Evolutionary conservation across 2,888 invertebrate genomes (phyloP).

Genomic region (Agrilus cyanescens): DNA sequence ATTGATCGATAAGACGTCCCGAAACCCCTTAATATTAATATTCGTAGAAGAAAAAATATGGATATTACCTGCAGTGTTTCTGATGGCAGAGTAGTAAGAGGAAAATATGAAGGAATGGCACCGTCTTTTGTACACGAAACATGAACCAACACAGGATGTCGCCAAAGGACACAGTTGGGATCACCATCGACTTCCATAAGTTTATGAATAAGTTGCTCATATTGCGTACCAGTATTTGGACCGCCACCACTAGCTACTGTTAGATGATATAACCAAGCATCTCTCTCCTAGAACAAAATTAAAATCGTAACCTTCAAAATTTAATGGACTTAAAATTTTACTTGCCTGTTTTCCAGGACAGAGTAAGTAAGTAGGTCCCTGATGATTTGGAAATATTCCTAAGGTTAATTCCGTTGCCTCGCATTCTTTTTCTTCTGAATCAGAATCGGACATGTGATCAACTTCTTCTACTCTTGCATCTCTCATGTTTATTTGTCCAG

Average conservation of each 20-base stretch:
- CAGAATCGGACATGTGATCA: conserved; percentile 83
- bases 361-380: conserved; percentile 88
- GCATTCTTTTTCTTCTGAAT: conserved; percentile 75
- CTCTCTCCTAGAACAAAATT: conserved; percentile 55
- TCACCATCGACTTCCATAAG: conserved; percentile 95
- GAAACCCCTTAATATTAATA: too few species aligned
- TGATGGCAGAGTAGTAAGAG: conserved; percentile 81
- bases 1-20: too few species aligned
- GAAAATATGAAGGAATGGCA: conserved; percentile 56
- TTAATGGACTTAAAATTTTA: neutral
- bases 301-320: too few species aligned
- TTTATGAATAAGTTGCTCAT: conserved; percentile 90
- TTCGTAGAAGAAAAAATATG: neutral
- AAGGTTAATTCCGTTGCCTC: conserved; percentile 74
- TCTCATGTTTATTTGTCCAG: conserved; percentile 91
- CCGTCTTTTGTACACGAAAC: conserved; percentile 67
- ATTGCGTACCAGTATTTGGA: conserved; percentile 85
- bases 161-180: conserved; percentile 85
- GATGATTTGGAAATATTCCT: conserved; percentile 87
- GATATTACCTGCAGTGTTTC: conserved; percentile 64
- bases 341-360: conserved; percentile 70
- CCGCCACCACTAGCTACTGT: conserved; percentile 91
- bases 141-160: conserved; percentile 82
- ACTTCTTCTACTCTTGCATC: conserved; percentile 93
- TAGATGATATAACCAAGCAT: conserved; percentile 71